Percentiles rank a stretch among this genome's conserved stretches.
phyloP scores from a whole-genome alignment of 2,888 invertebrate genomes.

The Tetranychus truncatus region DNA sequence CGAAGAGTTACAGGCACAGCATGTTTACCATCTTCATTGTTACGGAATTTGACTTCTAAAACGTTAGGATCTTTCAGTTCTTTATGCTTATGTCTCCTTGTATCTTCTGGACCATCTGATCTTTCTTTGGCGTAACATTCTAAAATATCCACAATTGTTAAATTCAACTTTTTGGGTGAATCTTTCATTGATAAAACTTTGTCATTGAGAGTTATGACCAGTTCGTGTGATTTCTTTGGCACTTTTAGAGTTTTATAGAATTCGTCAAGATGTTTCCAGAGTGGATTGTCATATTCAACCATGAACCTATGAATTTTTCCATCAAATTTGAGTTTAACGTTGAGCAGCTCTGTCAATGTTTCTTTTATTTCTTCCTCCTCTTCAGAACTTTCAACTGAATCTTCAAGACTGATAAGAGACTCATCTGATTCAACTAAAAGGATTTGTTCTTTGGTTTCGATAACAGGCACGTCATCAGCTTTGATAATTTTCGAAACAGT shows the following conservation, averaged over 20 bases:
- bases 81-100: background rate
- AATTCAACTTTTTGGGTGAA: conserved; percentile 4
- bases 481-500: no score
- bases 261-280: background rate
- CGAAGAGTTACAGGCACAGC: background rate
- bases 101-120: background rate
- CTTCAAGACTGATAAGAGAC: no score
- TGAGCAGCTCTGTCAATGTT: background rate
- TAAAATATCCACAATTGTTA: conserved; percentile 8
- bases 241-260: background rate
- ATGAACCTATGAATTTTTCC: background rate
- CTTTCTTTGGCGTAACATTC: background rate
- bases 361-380: no score
- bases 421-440: no score
- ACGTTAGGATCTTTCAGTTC: background rate
- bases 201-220: background rate
- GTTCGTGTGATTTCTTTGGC: background rate
- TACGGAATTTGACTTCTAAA: conserved; percentile 6
- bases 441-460: no score
- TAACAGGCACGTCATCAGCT: no score
- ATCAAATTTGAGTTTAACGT: background rate
- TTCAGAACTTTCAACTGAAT: no score
- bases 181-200: conserved; percentile 7
- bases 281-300: background rate
- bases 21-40: background rate